Base-by-base conservation (phyloP, 1,140 invertebrate species). In the Listronotus bonariensis region DNA sequence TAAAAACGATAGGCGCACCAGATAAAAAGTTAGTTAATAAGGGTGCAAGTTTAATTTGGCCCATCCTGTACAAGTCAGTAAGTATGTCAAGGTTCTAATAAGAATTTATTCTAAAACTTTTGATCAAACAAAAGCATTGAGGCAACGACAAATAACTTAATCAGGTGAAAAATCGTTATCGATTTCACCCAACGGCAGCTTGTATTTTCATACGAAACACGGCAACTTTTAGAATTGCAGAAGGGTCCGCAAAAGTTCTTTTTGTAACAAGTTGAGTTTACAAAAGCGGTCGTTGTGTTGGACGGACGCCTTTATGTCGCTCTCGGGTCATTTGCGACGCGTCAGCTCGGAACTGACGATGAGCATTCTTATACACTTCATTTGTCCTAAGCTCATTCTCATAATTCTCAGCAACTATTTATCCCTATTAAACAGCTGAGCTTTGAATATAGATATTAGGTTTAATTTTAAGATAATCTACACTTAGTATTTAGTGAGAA, bases 331-430 rank as follows among this genome's bases (percentile, higher is more conserved):
- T 74, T 74, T 73, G 71, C 63, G 68, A 72, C 70, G 71, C 71
- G 70, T 70, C 67, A 70, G 70, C 65, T 48, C 56, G 71, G 71
- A 74, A 74, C 68, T 72, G 73, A 69, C 65, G 70, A 72, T 71
- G 71, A 70, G 66, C 70, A 74, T 74, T 74, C 72, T 74, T 74
- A 66, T 72, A 68, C 72, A 68, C 67, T 71, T 69, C 68, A 72
- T 63, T 74, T 70, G 59, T 52, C 55, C 49, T 63, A 63, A 65
- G 67, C 59, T 67, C 70, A 57, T 70, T 65, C 61, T 63, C 51
- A 43, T 62, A 53, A 53, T 62, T 53, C 51, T 62, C 59, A 53
- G 51, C 59, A 51, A 51, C 45, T 51, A 45, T 12, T 46, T 12
- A 38, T 46, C 42, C 12, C 34, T 12, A 36, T 3, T 36, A 36